These are phyloP conservation scores for Megaceryle alcyon DNA, from an alignment of 2,797 vertebrate genomes.

Conservation along the genomic window DNA sequence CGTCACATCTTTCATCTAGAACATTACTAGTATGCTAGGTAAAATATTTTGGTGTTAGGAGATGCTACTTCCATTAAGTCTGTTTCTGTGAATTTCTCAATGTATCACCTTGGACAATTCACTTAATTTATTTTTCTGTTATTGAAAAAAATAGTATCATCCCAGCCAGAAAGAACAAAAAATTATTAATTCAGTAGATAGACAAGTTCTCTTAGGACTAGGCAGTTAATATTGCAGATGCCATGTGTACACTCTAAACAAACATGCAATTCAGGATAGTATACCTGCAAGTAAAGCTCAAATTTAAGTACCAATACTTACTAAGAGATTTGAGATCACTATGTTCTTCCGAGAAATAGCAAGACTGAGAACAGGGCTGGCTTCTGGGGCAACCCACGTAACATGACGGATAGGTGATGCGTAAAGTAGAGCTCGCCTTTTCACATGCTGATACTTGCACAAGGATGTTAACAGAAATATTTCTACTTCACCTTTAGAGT, in stretches of 20 bases:
- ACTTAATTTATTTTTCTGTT: neutral
- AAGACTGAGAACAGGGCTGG: neutral
- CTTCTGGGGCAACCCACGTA: neutral
- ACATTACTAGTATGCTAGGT: neutral
- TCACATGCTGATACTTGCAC: neutral
- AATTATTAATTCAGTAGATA: neutral
- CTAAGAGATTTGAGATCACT: neutral
- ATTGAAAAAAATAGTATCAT: neutral
- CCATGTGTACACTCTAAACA: neutral
- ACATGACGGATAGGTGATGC: rapidly evolving
- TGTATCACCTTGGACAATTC: neutral
- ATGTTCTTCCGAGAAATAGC: neutral
- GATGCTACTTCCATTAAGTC: neutral
- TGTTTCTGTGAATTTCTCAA: neutral
- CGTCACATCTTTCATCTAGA: rapidly evolving
- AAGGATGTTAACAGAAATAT: neutral
- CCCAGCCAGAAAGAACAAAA: neutral
- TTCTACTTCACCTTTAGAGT: neutral
- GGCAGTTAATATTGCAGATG: neutral
- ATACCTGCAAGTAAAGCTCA: neutral
- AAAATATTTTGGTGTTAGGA: neutral
- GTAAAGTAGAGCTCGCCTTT: neutral
- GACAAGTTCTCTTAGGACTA: neutral
- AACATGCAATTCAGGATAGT: neutral
- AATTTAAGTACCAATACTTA: neutral